These are phyloP conservation scores for Melanogrammus aeglefinus DNA, from an alignment of 2,797 vertebrate genomes.

Conservation along the genomic window DNA sequence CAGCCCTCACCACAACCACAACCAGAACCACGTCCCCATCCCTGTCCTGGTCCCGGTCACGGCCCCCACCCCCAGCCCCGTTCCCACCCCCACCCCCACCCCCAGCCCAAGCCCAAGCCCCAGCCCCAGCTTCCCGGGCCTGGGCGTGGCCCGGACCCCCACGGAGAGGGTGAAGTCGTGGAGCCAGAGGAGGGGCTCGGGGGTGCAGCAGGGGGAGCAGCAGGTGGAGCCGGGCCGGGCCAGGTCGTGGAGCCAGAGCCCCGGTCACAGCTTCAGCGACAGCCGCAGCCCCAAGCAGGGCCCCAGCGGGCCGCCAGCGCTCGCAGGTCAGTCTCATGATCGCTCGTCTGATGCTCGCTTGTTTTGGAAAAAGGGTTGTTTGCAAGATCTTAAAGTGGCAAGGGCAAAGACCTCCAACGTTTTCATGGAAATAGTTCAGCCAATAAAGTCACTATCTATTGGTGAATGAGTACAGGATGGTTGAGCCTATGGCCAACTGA, in stretches of 20 bases:
- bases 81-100: too few species aligned
- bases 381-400: neutral
- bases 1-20: neutral
- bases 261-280: slow-evolving; percentile 13
- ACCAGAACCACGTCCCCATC: neutral
- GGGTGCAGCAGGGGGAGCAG: slow-evolving; percentile 30
- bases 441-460: too few species aligned
- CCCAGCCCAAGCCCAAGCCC: slow-evolving; percentile 10
- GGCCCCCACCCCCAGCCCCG: neutral
- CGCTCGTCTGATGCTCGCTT: neutral
- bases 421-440: neutral
- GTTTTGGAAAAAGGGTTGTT: neutral
- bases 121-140: slow-evolving; percentile 49
- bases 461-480: too few species aligned
- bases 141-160: slow-evolving; percentile 48
- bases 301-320: slow-evolving; percentile 2
- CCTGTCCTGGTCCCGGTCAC: too few species aligned
- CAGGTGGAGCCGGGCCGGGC: slow-evolving; percentile 16
- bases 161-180: slow-evolving; percentile 23
- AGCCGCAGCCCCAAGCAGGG: slow-evolving; percentile 22
- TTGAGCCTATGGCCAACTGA: too few species aligned
- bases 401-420: neutral
- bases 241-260: slow-evolving; percentile 22
- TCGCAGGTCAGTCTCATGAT: slow-evolving; percentile 17
- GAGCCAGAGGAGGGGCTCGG: slow-evolving; percentile 23